Conservation (phyloP, 2,888 invertebrate species). For the Macaria liturata region DNA sequence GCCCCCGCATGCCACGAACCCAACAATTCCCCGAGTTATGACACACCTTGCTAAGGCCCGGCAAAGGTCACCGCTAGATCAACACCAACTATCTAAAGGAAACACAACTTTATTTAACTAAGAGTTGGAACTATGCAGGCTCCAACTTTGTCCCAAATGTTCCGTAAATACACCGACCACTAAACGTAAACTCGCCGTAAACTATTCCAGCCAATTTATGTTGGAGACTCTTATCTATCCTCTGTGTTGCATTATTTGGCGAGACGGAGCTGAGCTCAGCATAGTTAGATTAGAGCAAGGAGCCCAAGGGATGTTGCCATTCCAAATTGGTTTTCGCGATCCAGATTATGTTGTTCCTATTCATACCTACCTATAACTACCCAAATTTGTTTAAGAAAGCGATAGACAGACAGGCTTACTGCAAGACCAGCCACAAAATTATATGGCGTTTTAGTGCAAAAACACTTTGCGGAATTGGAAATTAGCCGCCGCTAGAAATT, state of each 20-base stretch:
- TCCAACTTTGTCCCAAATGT: constrained; percentile 20
- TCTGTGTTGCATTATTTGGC: constrained; percentile 4
- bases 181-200: constrained; percentile 7
- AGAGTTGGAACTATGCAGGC: constrained; percentile 22
- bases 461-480: constrained; percentile 26
- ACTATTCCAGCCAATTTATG: constrained; percentile 23
- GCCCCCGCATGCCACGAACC: no score
- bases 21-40: constrained; percentile 1
- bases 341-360: no score
- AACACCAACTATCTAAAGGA: constrained; percentile 27
- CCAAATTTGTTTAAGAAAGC: no score
- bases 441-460: constrained; percentile 7
- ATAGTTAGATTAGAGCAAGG: no score
- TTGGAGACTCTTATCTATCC: constrained; percentile 11
- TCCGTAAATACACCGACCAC: constrained; percentile 18
- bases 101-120: constrained; percentile 26
- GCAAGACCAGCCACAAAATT: background rate
- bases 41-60: constrained; percentile 14
- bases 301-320: no score
- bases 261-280: no score
- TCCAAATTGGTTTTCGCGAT: no score
- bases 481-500: constrained; percentile 19
- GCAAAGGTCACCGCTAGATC: constrained; percentile 14
- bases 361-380: no score
- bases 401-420: no score